These are phyloP conservation scores for Macquaria ambigua DNA, from an alignment of 2,113 vertebrate genomes.

Conservation along the genomic window DNA sequence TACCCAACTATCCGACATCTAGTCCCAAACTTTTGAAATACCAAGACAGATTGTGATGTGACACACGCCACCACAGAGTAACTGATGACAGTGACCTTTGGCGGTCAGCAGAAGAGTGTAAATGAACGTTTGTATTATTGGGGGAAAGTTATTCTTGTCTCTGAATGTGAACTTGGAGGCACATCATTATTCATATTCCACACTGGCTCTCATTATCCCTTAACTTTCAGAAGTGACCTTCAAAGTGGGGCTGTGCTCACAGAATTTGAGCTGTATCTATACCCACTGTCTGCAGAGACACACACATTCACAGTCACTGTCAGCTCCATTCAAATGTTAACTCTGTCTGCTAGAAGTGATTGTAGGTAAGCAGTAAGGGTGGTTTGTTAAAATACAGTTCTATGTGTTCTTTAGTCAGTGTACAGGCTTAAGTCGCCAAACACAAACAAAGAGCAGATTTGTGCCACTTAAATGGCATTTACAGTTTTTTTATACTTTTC, in stretches of 20 bases:
- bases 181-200: slow-evolving; percentile 20
- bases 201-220: slow-evolving; percentile 12
- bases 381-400: background rate
- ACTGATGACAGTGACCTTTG: slow-evolving; percentile 17
- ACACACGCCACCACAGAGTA: background rate
- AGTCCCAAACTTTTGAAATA: background rate
- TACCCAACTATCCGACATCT: background rate
- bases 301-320: background rate
- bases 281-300: background rate
- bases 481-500: background rate
- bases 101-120: slow-evolving; percentile 1
- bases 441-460: background rate
- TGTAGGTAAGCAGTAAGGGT: background rate
- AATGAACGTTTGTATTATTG: background rate
- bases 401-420: background rate
- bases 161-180: background rate
- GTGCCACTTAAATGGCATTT: too few relatives aligned
- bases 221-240: slow-evolving; percentile 5
- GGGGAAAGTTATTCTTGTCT: background rate
- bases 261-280: background rate
- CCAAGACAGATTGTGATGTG: background rate
- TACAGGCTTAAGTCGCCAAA: background rate
- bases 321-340: background rate
- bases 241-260: background rate
- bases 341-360: background rate